A percentile compares a stretch with the other conserved stretches of the same genome.
Conservation (phyloP, 2,797 vertebrate species). For the Myoxocephalus aenaeus region DNA sequence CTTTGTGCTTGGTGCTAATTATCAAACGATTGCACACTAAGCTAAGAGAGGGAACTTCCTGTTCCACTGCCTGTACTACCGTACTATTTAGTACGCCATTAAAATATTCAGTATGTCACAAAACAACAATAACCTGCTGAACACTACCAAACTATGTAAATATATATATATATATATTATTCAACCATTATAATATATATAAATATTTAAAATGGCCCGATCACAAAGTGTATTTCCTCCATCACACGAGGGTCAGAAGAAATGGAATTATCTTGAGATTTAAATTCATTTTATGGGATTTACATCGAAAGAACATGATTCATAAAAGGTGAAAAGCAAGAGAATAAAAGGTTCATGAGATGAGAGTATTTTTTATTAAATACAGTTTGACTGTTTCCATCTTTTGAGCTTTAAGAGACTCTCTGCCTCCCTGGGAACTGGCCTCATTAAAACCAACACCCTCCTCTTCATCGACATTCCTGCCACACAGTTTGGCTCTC, state of each 20-base stretch:
- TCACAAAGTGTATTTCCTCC: not conserved
- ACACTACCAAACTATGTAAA: not conserved
- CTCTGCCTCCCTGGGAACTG: slow-evolving; percentile 50
- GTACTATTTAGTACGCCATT: too few species aligned
- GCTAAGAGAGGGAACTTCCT: too few species aligned
- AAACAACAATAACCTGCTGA: too few species aligned
- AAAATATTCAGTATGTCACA: too few species aligned
- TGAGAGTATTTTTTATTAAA: too few species aligned
- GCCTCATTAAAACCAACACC: slow-evolving; percentile 60
- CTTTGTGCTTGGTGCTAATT: too few species aligned
- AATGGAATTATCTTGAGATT: not conserved
- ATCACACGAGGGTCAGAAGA: not conserved
- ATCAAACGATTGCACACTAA: too few species aligned
- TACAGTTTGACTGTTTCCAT: not conserved
- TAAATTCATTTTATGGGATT: not conserved
- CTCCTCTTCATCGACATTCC: slow-evolving; percentile 35
- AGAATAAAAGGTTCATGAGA: not conserved
- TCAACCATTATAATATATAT: not conserved
- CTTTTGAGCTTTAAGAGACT: not conserved
- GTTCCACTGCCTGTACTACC: too few species aligned
- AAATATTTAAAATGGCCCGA: not conserved
- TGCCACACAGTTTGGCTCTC: slow-evolving; percentile 7
- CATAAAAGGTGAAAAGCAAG: not conserved
- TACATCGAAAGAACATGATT: not conserved
- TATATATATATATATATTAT: not conserved